A percentile compares a stretch with the other conserved stretches of the same genome.
These are phyloP conservation scores for Conchocele bisecta DNA, from an alignment of 2,888 invertebrate species.

Conservation along the genomic window DNA sequence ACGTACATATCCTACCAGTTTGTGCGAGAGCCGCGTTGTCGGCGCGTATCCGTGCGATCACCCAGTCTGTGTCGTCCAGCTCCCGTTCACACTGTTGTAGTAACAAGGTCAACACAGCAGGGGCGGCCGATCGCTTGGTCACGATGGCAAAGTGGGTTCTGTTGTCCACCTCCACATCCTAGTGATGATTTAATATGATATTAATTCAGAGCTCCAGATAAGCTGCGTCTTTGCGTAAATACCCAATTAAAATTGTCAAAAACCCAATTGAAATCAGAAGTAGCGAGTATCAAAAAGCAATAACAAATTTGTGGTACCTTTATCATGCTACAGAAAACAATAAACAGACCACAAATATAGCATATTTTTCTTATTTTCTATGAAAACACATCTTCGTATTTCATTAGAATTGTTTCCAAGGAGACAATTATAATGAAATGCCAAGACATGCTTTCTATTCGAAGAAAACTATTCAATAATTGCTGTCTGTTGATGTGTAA, in stretches of 20 bases:
- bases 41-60: constrained; percentile 72
- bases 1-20: constrained; percentile 36
- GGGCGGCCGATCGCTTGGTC: constrained; percentile 69
- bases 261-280: too few relatives aligned
- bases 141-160: constrained; percentile 72
- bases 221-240: not conserved
- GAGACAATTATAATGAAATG: too few relatives aligned
- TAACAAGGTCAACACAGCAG: constrained; percentile 68
- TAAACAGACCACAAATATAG: too few relatives aligned
- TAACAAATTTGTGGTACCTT: too few relatives aligned
- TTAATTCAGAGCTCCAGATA: not conserved
- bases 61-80: constrained; percentile 81
- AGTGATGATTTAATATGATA: not conserved
- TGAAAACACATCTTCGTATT: too few relatives aligned
- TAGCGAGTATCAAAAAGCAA: too few relatives aligned
- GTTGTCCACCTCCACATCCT: constrained; percentile 78
- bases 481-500: too few relatives aligned
- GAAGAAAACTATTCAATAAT: too few relatives aligned
- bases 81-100: constrained; percentile 74
- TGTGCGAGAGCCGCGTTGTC: constrained; percentile 35
- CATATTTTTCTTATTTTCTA: too few relatives aligned
- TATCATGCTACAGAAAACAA: too few relatives aligned
- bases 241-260: not conserved
- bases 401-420: too few relatives aligned
- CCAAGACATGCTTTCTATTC: too few relatives aligned